Evolutionary conservation across 1,140 invertebrate species (phyloP).

Genomic region (Ips typographus): DNA sequence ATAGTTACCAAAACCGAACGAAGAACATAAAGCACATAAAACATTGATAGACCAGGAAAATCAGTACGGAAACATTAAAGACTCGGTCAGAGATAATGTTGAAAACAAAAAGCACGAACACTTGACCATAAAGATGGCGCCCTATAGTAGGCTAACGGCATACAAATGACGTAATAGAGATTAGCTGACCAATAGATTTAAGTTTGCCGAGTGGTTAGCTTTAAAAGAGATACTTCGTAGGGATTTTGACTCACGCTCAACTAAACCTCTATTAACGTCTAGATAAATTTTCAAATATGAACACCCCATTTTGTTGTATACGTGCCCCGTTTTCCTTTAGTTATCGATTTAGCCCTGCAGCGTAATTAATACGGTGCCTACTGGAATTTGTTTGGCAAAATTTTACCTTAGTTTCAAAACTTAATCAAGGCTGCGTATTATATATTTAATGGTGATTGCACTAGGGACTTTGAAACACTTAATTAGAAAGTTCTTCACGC

Average conservation of each 20-base stretch:
- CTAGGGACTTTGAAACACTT: not conserved
- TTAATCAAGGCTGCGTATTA: constrained; percentile 11
- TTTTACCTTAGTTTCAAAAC: constrained; percentile 6
- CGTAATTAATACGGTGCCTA: constrained; percentile 12
- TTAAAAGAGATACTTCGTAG: constrained; percentile 20
- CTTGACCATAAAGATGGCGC: constrained; percentile 33
- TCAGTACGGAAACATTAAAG: constrained; percentile 27
- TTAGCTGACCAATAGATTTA: constrained; percentile 23
- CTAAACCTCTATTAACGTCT: constrained; percentile 13
- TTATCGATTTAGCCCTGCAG: constrained; percentile 14
- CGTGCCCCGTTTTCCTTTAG: constrained; percentile 15
- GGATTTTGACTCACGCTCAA: constrained; percentile 17
- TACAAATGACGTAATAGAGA: constrained; percentile 34
- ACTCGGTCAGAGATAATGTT: constrained; percentile 22
- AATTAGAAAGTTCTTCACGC: not conserved
- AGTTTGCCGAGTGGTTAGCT: constrained; percentile 22
- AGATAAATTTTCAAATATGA: constrained; percentile 21
- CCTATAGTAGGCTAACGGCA: constrained; percentile 18
- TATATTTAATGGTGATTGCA: constrained; percentile 5
- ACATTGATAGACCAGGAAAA: constrained; percentile 30
- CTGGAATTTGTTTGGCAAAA: constrained; percentile 5
- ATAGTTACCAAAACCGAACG: no score
- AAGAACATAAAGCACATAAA: constrained; percentile 22
- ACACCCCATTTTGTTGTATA: constrained; percentile 20
- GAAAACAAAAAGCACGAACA: constrained; percentile 26